phyloP scores from a whole-genome alignment of 1,140 invertebrate species.

The Apolygus lucorum region DNA sequence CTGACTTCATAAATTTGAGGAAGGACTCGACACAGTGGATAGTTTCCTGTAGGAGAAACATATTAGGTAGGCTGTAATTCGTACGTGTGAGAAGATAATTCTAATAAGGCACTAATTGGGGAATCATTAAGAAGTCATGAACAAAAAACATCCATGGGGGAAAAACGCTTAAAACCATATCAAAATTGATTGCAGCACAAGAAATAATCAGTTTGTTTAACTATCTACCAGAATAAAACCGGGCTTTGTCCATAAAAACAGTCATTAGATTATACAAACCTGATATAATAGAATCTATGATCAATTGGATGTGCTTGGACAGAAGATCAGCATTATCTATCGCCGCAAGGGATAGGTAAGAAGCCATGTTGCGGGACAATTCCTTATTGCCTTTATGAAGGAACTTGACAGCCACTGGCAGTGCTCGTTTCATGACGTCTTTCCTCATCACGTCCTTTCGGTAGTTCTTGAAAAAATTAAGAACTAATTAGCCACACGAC shows the following conservation, averaged over 20 bases:
- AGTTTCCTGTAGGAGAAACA: slow-evolving; percentile 60
- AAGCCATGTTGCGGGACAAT: slow-evolving; percentile 77
- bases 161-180: too few relatives aligned
- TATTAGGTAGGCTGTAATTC: too few relatives aligned
- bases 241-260: background rate
- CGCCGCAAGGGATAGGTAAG: slow-evolving; percentile 84
- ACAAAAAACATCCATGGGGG: background rate
- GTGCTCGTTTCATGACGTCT: slow-evolving; percentile 75
- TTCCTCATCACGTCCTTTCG: slow-evolving; percentile 77
- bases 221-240: background rate
- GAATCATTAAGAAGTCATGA: too few relatives aligned
- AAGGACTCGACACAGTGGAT: slow-evolving; percentile 70
- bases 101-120: background rate
- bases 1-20: slow-evolving; percentile 82
- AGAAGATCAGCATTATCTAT: slow-evolving; percentile 79
- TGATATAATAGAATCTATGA: slow-evolving; percentile 80
- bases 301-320: slow-evolving; percentile 75
- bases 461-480: slow-evolving; percentile 59
- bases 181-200: too few relatives aligned
- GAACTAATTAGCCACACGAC: too few relatives aligned
- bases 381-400: slow-evolving; percentile 82
- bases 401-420: slow-evolving; percentile 85
- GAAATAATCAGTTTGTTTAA: too few relatives aligned
- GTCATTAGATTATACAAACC: slow-evolving; percentile 42
- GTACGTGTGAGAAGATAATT: background rate